Percentiles rank a stretch among this genome's conserved stretches.
phyloP scores from a whole-genome alignment of 2,113 vertebrate species.

The Xerus inauris region DNA sequence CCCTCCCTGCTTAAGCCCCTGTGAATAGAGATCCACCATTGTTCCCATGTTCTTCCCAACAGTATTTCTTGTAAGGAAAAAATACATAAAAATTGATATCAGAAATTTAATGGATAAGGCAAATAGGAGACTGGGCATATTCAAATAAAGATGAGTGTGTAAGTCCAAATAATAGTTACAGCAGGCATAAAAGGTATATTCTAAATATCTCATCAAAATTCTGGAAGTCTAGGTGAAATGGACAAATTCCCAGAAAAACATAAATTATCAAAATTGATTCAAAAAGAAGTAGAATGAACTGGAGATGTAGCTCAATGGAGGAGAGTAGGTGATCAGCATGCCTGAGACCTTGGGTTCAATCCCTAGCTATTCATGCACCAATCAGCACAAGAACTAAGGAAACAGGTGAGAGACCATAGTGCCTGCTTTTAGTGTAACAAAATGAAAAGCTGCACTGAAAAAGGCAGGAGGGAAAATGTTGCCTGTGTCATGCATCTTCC shows the following conservation, averaged over 20 bases:
- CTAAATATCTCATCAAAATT: conserved; percentile 35
- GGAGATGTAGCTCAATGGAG: too few species aligned
- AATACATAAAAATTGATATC: background rate
- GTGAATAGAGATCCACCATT: too few species aligned
- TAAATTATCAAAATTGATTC: background rate
- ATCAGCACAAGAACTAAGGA: background rate
- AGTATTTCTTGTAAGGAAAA: background rate
- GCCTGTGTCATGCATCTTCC: too few species aligned
- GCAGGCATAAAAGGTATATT: background rate
- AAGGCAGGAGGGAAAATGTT: background rate
- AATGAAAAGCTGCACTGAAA: background rate
- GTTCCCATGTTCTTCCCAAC: too few species aligned
- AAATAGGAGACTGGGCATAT: background rate
- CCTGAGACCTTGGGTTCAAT: too few species aligned
- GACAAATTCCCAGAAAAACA: background rate
- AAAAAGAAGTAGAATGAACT: background rate
- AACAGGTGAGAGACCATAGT: background rate
- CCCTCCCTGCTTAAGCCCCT: too few species aligned
- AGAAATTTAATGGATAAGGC: conserved; percentile 16
- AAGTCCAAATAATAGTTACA: background rate
- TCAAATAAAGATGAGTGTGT: background rate
- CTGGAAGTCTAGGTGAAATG: background rate
- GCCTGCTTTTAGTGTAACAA: background rate
- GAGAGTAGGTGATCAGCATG: too few species aligned
- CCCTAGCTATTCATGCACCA: background rate